Evolutionary conservation across 1,140 invertebrate genomes (phyloP), one percentile per base, ranked within the genome.

Genomic region (Lepidostoma basale): DNA sequence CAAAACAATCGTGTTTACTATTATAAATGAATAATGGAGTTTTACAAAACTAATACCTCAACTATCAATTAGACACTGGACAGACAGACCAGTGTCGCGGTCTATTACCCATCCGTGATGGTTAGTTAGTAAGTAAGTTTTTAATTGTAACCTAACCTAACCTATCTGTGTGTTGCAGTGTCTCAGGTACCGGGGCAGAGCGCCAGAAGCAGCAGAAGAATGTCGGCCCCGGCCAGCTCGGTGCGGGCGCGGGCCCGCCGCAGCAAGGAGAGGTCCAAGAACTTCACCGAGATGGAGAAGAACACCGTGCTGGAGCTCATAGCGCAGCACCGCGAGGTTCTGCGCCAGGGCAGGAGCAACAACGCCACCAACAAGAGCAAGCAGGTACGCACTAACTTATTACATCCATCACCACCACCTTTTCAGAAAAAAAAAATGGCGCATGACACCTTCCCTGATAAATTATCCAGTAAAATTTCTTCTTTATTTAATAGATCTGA

Each of bases 341-440:
- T 83, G 60, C 75, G 80, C 12, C 81, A 83, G 76, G 81, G 81
- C 2, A 75, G 81, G 52, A 81, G 80, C 71, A 83, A 83, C 74
- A 83, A 81, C 76, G 81, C 81, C 47, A 82, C 80, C 70, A 83
- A 82, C 73, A 75, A 80, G 62, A 83, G 78, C 73, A 83, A 83
- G 71, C 79, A 82, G 79, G 79, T 81, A 40, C 9, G 9, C 5
- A 5, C 30, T n/a, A n/a, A n/a, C n/a, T n/a, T n/a, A n/a, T n/a
- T n/a, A n/a, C n/a, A n/a, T n/a, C n/a, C n/a, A n/a, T n/a, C n/a
- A n/a, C n/a, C n/a, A n/a, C n/a, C n/a, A n/a, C n/a, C n/a, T n/a
- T n/a, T n/a, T n/a, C n/a, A n/a, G n/a, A n/a, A n/a, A n/a, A n/a
- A n/a, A n/a, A n/a, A n/a, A n/a, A n/a, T n/a, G n/a, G n/a, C n/a